Percentiles rank a stretch among this genome's conserved stretches.
These are phyloP conservation scores for Callocephalon fimbriatum DNA, from an alignment of 2,113 vertebrate genomes.

Conservation along the genomic window DNA sequence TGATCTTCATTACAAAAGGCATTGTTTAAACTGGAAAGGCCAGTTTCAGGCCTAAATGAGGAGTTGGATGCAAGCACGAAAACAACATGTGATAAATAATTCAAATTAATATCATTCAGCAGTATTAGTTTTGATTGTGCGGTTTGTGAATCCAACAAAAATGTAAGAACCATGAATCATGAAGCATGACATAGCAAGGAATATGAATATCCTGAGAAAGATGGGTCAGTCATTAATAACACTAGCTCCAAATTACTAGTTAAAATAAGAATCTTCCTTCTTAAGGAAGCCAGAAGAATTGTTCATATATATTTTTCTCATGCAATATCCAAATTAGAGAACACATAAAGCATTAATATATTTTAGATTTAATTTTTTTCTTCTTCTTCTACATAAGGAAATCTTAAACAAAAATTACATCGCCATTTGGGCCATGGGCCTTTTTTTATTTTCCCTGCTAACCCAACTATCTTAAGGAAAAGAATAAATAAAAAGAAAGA, in stretches of 20 bases:
- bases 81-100: neutral
- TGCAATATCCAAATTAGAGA: neutral
- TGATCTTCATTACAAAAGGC: neutral
- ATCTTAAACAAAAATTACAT: neutral
- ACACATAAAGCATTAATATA: neutral
- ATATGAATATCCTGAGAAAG: neutral
- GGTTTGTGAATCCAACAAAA: neutral
- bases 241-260: neutral
- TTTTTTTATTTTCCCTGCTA: neutral
- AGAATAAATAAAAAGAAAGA: neutral
- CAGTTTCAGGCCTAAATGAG: neutral
- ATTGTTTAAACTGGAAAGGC: neutral
- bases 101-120: neutral
- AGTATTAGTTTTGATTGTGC: neutral
- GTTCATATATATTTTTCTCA: neutral
- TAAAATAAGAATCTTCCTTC: neutral
- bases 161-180: neutral
- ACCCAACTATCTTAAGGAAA: accelerated
- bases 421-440: accelerated
- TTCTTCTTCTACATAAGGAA: neutral
- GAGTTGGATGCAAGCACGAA: neutral
- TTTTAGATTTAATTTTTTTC: neutral
- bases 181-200: neutral
- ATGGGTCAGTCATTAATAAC: neutral
- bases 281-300: neutral